Base-by-base conservation (phyloP, 1,140 invertebrate genomes). In the Colletes gigas region DNA sequence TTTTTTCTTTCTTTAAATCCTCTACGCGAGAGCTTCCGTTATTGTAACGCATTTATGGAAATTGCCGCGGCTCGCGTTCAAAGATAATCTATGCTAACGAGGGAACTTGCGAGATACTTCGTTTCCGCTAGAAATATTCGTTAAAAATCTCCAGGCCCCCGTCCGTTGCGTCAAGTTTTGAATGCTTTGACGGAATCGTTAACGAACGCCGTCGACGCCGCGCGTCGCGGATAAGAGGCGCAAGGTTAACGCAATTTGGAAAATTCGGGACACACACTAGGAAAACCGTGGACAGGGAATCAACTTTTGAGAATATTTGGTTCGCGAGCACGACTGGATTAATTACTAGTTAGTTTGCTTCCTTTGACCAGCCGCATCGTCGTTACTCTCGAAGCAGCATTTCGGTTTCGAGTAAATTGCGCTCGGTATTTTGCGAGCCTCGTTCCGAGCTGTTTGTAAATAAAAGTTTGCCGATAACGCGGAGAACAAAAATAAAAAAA, bases 261-360 rank as follows among this genome's bases (percentile, higher is more conserved):
- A 62, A 62, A 71, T 78, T 62, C 59, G 67, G 39, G 12, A 41
- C 47, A 60, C n/a, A 19, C 14, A 9, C 1, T 3, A 0, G 8
- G 21, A 19, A 39, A 67, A 41, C 30, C 30, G 30, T 30, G 30
- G 30, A 2, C 9, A 9, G 63, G 55, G 57, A 78, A 70, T 5
- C 55, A 62, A 52, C 21, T 17, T 14, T 14, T 5, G 14, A 4
- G 57, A 71, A 54, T 63, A 63, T 63, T 81, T n/a, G 47, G 10
- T 21, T 21, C 59, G 59, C 15, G 12, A 19, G 41, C 60, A 14
- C 8, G 70, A 65, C 19, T 55, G 8, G 41, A 77, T 78, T 78
- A 82, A 78, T 78, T 65, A 76, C 67, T 19, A 59, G 60, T 70
- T 65, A 57, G 67, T 65, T 81, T 54, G 50, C 12, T 70, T 77